Evolutionary conservation across 2,888 invertebrate species (phyloP).

Genomic region (Tridacna crocea): DNA sequence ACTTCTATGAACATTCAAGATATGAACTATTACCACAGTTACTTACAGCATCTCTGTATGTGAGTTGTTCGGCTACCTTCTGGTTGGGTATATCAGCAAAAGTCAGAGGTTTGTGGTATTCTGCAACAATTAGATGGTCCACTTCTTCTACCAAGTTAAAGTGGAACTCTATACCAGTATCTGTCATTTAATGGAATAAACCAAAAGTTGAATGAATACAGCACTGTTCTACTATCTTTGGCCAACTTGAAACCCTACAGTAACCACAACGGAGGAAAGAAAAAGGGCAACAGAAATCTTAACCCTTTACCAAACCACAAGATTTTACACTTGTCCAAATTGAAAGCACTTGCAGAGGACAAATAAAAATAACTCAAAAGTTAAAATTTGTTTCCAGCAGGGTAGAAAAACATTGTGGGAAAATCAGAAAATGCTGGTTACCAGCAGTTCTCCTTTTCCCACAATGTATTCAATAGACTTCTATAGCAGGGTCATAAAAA

Average conservation of each 20-base stretch:
- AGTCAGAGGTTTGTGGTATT: slow-evolving; percentile 70
- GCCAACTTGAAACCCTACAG: too few species aligned
- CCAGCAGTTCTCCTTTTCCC: neutral
- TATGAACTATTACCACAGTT: neutral
- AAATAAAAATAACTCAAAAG: too few species aligned
- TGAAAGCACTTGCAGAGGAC: too few species aligned
- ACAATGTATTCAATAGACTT: neutral
- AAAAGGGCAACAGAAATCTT: neutral
- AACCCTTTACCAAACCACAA: neutral
- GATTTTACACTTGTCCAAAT: too few species aligned
- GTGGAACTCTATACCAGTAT: slow-evolving; percentile 72
- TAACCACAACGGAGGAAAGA: neutral
- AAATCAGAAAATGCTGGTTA: neutral
- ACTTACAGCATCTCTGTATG: slow-evolving; percentile 95
- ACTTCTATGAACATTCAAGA: too few species aligned
- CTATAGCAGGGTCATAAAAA: too few species aligned
- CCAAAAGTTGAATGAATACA: too few species aligned
- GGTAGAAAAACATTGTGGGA: neutral
- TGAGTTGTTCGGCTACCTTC: slow-evolving; percentile 96
- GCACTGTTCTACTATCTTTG: too few species aligned
- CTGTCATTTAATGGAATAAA: slow-evolving; percentile 47
- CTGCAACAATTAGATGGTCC: slow-evolving; percentile 75
- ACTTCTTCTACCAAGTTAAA: slow-evolving; percentile 78
- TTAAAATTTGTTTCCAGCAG: too few species aligned
- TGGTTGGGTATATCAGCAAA: slow-evolving; percentile 75